phyloP scores from a whole-genome alignment of 2,888 invertebrate species.

The Camptogramma bilineatum region DNA sequence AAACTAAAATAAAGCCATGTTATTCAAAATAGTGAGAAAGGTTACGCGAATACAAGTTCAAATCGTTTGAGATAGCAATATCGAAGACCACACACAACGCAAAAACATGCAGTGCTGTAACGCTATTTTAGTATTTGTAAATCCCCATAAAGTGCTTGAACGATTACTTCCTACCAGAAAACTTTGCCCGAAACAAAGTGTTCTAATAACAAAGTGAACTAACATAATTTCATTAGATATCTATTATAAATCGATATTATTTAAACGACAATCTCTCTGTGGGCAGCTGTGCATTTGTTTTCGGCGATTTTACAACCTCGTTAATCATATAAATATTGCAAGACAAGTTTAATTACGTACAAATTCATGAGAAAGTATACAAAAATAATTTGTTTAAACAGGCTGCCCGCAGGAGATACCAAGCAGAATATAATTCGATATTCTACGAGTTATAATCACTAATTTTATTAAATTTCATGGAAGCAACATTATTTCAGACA shows the following conservation, averaged over 20 bases:
- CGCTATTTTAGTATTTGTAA: slow-evolving; percentile 34
- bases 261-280: slow-evolving; percentile 47
- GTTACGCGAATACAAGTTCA: slow-evolving; percentile 16
- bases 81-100: slow-evolving; percentile 70
- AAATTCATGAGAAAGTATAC: slow-evolving; percentile 24
- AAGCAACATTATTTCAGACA: slow-evolving; percentile 78
- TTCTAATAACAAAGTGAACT: slow-evolving; percentile 24
- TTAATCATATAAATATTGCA: slow-evolving; percentile 40
- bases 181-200: slow-evolving; percentile 24
- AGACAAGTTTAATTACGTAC: slow-evolving; percentile 10
- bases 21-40: slow-evolving; percentile 25
- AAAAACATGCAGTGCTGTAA: slow-evolving; percentile 56
- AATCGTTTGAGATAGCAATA: slow-evolving; percentile 39
- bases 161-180: slow-evolving; percentile 29
- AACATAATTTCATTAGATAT: slow-evolving; percentile 28
- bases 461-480: slow-evolving; percentile 71
- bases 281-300: slow-evolving; percentile 50
- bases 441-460: slow-evolving; percentile 63
- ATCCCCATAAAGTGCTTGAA: slow-evolving; percentile 37
- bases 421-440: slow-evolving; percentile 54
- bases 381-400: slow-evolving; percentile 30
- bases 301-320: slow-evolving; percentile 65
- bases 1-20: slow-evolving; percentile 19
- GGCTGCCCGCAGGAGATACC: slow-evolving; percentile 58
- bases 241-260: slow-evolving; percentile 42